Percentiles rank a stretch among this genome's conserved stretches.
These are phyloP conservation scores for Orthonyx spaldingii DNA, from an alignment of 2,113 vertebrate species.

Conservation along the genomic window DNA sequence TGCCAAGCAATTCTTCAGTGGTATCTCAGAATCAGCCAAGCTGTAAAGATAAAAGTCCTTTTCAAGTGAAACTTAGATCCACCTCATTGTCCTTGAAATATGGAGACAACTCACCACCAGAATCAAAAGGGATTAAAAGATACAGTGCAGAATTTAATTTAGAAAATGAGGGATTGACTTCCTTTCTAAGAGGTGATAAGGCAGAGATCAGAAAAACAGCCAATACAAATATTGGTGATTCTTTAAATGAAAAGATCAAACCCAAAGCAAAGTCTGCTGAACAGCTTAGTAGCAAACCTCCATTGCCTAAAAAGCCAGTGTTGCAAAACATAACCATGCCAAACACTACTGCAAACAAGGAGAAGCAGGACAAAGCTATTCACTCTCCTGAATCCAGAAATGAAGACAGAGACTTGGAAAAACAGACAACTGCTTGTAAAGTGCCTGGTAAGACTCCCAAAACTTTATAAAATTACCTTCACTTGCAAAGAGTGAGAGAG, in stretches of 20 bases:
- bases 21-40: slow-evolving; percentile 2
- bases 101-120: slow-evolving; percentile 49
- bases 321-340: slow-evolving; percentile 54
- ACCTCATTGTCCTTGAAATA: slow-evolving; percentile 80
- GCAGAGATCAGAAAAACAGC: background rate
- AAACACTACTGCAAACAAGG: background rate
- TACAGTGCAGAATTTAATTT: slow-evolving; percentile 70
- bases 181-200: slow-evolving; percentile 55
- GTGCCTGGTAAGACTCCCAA: slow-evolving; percentile 75
- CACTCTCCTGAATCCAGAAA: slow-evolving; percentile 36
- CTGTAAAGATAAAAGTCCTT: slow-evolving; percentile 72
- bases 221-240: background rate
- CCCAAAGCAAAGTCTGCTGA: slow-evolving; percentile 62
- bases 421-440: slow-evolving; percentile 47
- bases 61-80: slow-evolving; percentile 87
- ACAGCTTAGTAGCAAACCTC: slow-evolving; percentile 69
- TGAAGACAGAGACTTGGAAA: slow-evolving; percentile 52
- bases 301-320: slow-evolving; percentile 65
- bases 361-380: slow-evolving; percentile 49
- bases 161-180: slow-evolving; percentile 35
- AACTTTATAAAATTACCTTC: background rate
- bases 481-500: background rate
- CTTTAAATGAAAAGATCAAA: slow-evolving; percentile 57
- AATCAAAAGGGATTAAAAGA: slow-evolving; percentile 65
- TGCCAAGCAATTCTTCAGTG: slow-evolving; percentile 1